A percentile compares a stretch with the other conserved stretches of the same genome.
phyloP scores from a whole-genome alignment of 2,113 vertebrate species.

The Phycodurus eques region DNA sequence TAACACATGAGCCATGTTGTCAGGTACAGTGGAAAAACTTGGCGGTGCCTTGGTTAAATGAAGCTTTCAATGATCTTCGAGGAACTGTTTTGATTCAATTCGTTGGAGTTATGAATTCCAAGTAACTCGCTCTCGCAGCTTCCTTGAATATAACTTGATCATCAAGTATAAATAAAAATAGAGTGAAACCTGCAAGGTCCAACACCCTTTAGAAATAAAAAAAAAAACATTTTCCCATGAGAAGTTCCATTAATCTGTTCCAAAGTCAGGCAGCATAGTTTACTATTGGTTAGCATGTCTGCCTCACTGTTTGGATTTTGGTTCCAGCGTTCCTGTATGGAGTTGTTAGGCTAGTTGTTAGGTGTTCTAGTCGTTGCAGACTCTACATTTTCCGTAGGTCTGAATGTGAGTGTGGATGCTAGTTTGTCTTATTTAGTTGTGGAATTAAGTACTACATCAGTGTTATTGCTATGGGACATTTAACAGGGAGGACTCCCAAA shows the following conservation, averaged over 20 bases:
- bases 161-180: neutral
- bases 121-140: neutral
- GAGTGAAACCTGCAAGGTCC: neutral
- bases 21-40: conserved; percentile 28
- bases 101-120: neutral
- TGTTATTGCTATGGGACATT: too few relatives aligned
- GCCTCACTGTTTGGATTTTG: neutral
- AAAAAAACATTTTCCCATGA: neutral
- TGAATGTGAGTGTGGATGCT: neutral
- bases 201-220: neutral
- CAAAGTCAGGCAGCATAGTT: neutral
- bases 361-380: neutral
- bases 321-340: neutral
- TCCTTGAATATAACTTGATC: neutral
- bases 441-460: too few relatives aligned
- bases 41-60: conserved; percentile 16
- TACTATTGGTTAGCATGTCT: neutral
- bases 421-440: neutral
- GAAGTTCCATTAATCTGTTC: neutral
- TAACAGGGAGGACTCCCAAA: too few relatives aligned
- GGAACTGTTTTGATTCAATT: neutral
- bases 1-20: conserved; percentile 23
- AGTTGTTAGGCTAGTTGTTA: too few relatives aligned
- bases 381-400: neutral
- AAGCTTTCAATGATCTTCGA: conserved; percentile 8